Conservation (phyloP, 2,888 invertebrate genomes). For the Folsomia candida region DNA sequence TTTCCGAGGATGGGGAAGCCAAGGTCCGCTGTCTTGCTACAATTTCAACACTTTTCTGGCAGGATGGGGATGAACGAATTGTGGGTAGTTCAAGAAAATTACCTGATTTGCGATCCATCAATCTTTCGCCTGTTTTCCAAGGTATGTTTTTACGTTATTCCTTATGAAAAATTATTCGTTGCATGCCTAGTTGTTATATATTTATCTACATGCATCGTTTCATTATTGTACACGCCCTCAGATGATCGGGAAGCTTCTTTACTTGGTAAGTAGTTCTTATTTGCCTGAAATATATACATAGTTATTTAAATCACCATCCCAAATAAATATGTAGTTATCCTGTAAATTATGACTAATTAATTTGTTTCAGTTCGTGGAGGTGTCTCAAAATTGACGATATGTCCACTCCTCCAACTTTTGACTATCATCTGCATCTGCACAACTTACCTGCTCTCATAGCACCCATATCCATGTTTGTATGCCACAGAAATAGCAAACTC, state of each 20-base stretch:
- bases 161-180: no score
- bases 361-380: background rate
- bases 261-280: conserved; percentile 28
- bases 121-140: conserved; percentile 32
- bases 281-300: background rate
- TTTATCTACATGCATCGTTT: background rate
- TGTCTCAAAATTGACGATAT: background rate
- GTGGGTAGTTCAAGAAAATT: conserved; percentile 40
- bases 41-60: conserved; percentile 45
- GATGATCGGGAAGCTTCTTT: conserved; percentile 41
- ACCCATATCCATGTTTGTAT: background rate
- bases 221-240: no score
- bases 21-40: conserved; percentile 44
- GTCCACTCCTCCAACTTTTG: background rate
- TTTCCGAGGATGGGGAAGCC: conserved; percentile 45
- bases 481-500: no score
- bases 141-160: no score
- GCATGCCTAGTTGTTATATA: background rate
- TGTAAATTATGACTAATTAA: background rate
- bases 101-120: conserved; percentile 32
- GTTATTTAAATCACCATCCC: no score
- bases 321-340: no score
- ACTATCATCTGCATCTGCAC: background rate
- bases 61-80: conserved; percentile 43
- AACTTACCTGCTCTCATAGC: background rate